Evolutionary conservation across 2,113 vertebrate species (phyloP).

Genomic region (Vulpes vulpes): DNA sequence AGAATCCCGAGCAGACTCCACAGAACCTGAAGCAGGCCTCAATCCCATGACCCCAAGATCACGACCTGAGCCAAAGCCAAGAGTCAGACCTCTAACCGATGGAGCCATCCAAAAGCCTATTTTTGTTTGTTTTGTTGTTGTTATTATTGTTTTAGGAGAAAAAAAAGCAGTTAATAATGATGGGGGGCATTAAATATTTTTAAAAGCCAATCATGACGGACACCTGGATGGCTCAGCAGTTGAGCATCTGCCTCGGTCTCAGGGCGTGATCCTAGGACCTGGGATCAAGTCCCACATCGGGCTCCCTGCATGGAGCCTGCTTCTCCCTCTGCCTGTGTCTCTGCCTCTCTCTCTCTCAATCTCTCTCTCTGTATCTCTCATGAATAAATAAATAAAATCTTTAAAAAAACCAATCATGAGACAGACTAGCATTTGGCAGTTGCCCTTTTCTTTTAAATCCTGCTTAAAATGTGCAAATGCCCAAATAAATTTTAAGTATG

Average conservation of each 20-base stretch:
- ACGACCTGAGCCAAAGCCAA: background rate
- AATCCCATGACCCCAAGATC: background rate
- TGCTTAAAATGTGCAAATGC: slow-evolving; percentile 43
- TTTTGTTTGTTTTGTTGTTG: background rate
- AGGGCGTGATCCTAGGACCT: too few relatives aligned
- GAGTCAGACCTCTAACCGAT: background rate
- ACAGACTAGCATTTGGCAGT: background rate
- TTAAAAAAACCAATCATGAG: background rate
- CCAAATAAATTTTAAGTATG: slow-evolving; percentile 46
- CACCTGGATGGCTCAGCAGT: too few relatives aligned
- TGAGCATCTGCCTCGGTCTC: too few relatives aligned
- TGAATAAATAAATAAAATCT: too few relatives aligned
- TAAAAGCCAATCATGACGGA: background rate
- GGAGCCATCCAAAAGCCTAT: background rate
- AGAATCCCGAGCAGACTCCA: background rate
- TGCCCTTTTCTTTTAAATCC: slow-evolving; percentile 52
- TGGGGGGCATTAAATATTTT: background rate
- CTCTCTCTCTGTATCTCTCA: too few relatives aligned
- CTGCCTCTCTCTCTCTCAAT: too few relatives aligned
- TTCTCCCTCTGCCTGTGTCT: too few relatives aligned
- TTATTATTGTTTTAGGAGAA: background rate
- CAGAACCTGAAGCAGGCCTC: background rate
- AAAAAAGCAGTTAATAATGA: background rate
- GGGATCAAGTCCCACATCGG: too few relatives aligned
- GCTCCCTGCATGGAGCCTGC: too few relatives aligned